Evolutionary conservation across 2,888 invertebrate genomes (phyloP), one percentile per base, ranked within the genome.

Genomic region (Emmelina monodactyla): DNA sequence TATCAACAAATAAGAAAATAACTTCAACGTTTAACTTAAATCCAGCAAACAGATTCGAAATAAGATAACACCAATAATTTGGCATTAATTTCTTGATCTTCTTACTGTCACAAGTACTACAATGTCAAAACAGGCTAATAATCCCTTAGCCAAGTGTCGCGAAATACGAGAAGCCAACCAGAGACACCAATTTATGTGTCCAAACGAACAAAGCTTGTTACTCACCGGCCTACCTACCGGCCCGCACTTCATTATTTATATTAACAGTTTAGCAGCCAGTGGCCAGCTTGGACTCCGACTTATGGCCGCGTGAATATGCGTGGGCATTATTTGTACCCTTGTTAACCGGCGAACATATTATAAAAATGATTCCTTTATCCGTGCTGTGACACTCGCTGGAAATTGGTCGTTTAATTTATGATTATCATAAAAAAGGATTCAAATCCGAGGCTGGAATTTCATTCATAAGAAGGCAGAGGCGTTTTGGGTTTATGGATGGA

Each of bases 381-480:
- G 58, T 53, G 64, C 70, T 69, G 76, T 76, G 79, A 79, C 78
- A 78, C 70, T 73, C 70, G 64, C 58, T 78, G 72, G 76, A 75
- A 76, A 79, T 78, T 76, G 75, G 75, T 73, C 64, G 62, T 57
- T 64, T 75, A 70, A 79, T 78, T 78, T 79, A 79, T 78, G 68
- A 58, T 62, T 50, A 60, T 63, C 72, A 76, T 79, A 75, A 79
- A 79, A 78, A 78, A 76, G 75, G 76, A 75, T 69, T 68, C 69
- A 63, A 68, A 60, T 56, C 69, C 67, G 71, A 62, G 67, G 66
- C 63, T 71, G 78, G 79, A 69, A 75, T 78, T 76, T 76, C 83
- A 82, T 83, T 82, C 83, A 83, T 79, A 78, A 79, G 73, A 69
- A 69, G n/a, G 75, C 68, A 68, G 76, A 73, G 79, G 80, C 79